Evolutionary conservation across 2,797 vertebrate species (phyloP).

Genomic region (Danionella dracula): DNA sequence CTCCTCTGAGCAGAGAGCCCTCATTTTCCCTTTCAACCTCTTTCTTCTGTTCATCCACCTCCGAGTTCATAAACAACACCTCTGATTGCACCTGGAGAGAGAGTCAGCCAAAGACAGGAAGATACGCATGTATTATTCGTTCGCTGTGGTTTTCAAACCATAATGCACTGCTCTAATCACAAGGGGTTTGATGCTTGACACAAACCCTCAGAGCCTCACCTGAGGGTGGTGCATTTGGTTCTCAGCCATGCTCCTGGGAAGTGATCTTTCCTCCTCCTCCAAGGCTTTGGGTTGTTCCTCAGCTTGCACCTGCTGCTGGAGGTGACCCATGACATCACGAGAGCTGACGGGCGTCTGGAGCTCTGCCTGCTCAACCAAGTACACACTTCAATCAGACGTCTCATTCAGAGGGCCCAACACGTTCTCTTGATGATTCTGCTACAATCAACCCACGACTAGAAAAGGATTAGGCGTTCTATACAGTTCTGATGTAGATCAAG

Average conservation of each 20-base stretch:
- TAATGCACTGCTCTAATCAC: too few species aligned
- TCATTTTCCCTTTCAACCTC: not conserved
- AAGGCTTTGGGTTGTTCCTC: conserved; percentile 22
- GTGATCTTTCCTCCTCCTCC: not conserved
- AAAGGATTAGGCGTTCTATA: too few species aligned
- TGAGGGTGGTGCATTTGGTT: conserved; percentile 1
- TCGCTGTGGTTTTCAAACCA: too few species aligned
- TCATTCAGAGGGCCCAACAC: conserved; percentile 3
- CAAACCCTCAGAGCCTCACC: not conserved
- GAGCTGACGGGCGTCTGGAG: conserved; percentile 62
- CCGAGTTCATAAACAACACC: conserved; percentile 43
- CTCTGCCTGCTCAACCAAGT: conserved; percentile 50
- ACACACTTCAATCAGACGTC: conserved; percentile 2
- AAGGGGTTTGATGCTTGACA: not conserved
- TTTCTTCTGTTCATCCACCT: conserved; percentile 34
- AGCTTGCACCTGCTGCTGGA: conserved; percentile 56
- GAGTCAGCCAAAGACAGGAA: too few species aligned
- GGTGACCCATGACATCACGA: conserved; percentile 59
- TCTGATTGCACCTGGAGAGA: conserved; percentile 46
- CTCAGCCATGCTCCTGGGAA: not conserved
- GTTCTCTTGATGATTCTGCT: not conserved
- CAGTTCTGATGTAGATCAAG: too few species aligned
- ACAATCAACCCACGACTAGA: too few species aligned
- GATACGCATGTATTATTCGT: too few species aligned
- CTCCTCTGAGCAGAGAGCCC: conserved; percentile 58